phyloP scores from a whole-genome alignment of 2,888 invertebrate genomes.

The Drosophila cognata region DNA sequence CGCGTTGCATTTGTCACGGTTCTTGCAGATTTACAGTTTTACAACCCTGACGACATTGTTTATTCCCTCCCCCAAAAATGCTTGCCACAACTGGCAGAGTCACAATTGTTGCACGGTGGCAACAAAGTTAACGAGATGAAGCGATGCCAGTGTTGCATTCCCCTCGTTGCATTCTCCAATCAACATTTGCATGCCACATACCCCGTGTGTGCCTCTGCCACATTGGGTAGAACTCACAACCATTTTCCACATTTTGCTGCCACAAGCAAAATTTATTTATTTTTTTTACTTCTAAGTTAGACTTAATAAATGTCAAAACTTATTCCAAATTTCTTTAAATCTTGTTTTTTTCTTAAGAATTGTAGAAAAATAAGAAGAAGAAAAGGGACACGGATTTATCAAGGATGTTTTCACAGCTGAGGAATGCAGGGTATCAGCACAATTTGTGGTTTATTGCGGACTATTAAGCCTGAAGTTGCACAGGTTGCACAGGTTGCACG shows the following conservation, averaged over 20 bases:
- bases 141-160: background rate
- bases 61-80: background rate
- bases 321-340: background rate
- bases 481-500: constrained; percentile 23
- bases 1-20: constrained; percentile 49
- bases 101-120: constrained; percentile 41
- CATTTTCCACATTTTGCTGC: background rate
- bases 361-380: background rate
- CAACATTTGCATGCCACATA: constrained; percentile 32
- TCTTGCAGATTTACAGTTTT: constrained; percentile 45
- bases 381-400: background rate
- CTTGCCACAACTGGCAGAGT: constrained; percentile 30
- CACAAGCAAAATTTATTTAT: background rate
- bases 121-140: constrained; percentile 45
- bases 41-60: constrained; percentile 41
- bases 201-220: constrained; percentile 12
- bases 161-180: constrained; percentile 29
- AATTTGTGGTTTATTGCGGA: background rate
- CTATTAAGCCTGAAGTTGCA: constrained; percentile 2
- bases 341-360: background rate
- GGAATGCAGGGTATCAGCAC: background rate
- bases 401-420: background rate
- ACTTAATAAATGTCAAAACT: background rate
- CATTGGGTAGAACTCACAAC: background rate
- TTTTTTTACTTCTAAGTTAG: background rate